Base-by-base conservation (phyloP, 2,888 invertebrate species). In the Drosophila paramelanica region DNA sequence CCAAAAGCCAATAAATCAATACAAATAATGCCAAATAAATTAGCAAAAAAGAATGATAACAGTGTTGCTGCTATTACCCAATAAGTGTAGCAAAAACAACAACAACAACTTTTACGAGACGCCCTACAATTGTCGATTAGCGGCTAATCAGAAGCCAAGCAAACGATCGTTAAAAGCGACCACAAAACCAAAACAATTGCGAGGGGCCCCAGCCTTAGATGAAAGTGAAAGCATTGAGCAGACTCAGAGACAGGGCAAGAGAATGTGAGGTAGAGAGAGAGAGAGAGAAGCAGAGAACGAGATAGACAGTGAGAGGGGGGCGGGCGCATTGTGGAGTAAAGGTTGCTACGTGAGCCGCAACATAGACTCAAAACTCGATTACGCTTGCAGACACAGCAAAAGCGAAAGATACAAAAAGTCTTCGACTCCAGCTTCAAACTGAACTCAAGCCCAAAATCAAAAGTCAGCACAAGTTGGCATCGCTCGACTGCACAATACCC, bases 161-260 rank as follows among this genome's bases (percentile, higher is more conserved):
- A 62, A 71, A 55, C 61, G 47, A 68, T 59, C 73, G 71, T 61
- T 67, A 71, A 84, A 82, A 62, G 14, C 53, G 55, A 68, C 46
- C 46, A 59, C 52, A 62, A 73, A 73, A 73, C 64, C 74, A 70
- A 81, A 77, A 76, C 85, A 81, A 85, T 82, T 88, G 82, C 65
- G 56, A 49, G 71, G 58, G 33, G 33, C 33, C 38, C 58, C 60
- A 72, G 53, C 69, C 69, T 81, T 73, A 71, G 77, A 52, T 74
- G 89, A 88, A 89, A 89, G 88, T 89, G 88, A 89, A 89, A 89
- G 88, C 85, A 89, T 72, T 71, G 59, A 65, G 60, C 36, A 27
- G 62, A 41, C 68, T 57, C 42, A 33, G 57, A 38, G 53, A 41
- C 6, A 17, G 11, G n/a, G 14, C 42, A 47, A 55, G 51, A 25